phyloP scores from a whole-genome alignment of 1,140 invertebrate genomes.

The Sinella curviseta region DNA sequence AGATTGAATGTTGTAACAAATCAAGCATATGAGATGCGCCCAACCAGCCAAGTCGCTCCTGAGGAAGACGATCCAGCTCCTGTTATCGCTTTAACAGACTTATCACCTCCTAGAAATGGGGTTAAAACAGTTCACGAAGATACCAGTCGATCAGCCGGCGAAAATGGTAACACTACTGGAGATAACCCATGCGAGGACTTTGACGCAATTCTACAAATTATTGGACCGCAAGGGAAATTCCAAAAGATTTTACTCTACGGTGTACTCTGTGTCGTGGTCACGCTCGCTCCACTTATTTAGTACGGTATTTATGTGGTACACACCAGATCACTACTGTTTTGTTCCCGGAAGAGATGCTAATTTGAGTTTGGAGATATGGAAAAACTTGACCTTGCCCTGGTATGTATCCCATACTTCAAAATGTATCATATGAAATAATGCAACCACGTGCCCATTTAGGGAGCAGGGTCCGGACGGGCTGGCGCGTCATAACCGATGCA shows the following conservation, averaged over 20 bases:
- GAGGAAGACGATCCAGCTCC: no score
- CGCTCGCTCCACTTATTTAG: neutral
- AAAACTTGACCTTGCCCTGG: slow-evolving; percentile 7
- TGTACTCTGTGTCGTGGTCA: neutral
- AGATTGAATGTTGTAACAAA: no score
- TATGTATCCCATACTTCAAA: neutral
- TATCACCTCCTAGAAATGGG: no score
- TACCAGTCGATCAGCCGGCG: no score
- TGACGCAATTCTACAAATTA: neutral
- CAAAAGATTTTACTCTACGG: slow-evolving; percentile 8
- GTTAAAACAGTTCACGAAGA: no score
- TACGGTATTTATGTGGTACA: slow-evolving; percentile 1
- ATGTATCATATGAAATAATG: neutral
- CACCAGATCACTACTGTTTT: neutral
- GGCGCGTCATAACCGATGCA: neutral
- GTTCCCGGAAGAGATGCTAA: neutral
- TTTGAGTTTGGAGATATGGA: neutral
- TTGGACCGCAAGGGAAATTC: neutral
- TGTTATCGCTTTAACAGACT: no score
- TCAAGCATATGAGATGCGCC: no score
- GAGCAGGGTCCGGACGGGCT: neutral
- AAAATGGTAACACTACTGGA: no score
- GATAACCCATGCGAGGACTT: slow-evolving; percentile 10
- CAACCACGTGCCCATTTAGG: neutral
- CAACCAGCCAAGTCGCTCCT: no score